These are phyloP conservation scores for Catharus bicknelli DNA, from an alignment of 2,113 vertebrate genomes.

Conservation along the genomic window DNA sequence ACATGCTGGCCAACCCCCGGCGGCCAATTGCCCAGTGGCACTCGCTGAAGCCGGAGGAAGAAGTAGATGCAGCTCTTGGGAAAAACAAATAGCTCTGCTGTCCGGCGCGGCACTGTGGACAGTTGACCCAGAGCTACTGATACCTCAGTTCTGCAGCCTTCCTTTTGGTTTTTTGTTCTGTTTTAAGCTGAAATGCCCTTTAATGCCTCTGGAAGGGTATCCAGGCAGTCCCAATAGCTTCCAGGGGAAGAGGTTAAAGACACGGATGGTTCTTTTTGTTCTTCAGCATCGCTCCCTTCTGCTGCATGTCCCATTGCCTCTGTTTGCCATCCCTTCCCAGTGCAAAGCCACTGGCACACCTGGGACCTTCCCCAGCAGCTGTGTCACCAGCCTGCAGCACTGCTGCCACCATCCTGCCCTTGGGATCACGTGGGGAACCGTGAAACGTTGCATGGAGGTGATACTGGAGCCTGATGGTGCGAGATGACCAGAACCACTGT, in stretches of 20 bases:
- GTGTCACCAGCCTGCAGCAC: background rate
- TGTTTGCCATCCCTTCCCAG: background rate
- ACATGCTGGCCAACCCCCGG: slow-evolving; percentile 97
- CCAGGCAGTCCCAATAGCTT: slow-evolving; percentile 51
- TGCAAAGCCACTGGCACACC: background rate
- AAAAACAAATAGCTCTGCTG: slow-evolving; percentile 87
- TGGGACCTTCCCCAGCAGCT: background rate
- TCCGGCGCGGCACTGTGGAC: slow-evolving; percentile 14
- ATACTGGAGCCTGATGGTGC: background rate
- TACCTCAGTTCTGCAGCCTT: slow-evolving; percentile 76
- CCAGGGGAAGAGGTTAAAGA: slow-evolving; percentile 56
- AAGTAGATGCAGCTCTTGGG: slow-evolving; percentile 91
- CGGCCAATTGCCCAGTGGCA: slow-evolving; percentile 98
- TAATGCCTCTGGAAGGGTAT: slow-evolving; percentile 57
- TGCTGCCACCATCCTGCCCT: background rate
- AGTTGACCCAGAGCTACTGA: slow-evolving; percentile 68
- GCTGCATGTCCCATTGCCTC: slow-evolving; percentile 55
- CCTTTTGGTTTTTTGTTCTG: slow-evolving; percentile 21
- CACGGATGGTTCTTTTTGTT: slow-evolving; percentile 57
- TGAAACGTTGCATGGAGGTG: background rate
- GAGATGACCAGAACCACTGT: background rate
- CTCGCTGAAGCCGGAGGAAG: slow-evolving; percentile 95
- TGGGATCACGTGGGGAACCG: background rate
- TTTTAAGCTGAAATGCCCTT: slow-evolving; percentile 62
- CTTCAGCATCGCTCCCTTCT: slow-evolving; percentile 14